Evolutionary conservation across 2,888 invertebrate genomes (phyloP).

Genomic region (Idaea aversata): DNA sequence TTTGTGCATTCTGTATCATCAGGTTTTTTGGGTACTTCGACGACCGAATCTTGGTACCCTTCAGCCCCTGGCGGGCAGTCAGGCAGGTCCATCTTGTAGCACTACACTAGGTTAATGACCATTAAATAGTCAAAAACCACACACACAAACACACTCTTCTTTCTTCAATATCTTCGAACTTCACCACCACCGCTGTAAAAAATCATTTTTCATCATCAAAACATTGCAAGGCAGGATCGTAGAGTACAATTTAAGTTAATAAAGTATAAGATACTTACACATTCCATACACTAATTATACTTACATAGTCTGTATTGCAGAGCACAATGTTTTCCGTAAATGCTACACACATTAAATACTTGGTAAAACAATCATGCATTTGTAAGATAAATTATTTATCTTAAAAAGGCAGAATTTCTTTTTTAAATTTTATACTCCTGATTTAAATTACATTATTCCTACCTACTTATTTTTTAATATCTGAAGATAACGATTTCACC

Average conservation of each 20-base stretch:
- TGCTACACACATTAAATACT: background rate
- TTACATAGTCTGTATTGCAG: background rate
- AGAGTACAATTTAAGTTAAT: constrained; percentile 3
- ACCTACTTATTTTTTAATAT: background rate
- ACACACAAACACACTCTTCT: constrained; percentile 46
- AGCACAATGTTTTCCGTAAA: background rate
- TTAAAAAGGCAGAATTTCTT: background rate
- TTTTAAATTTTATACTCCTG: background rate
- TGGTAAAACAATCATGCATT: background rate
- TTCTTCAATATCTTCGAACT: constrained; percentile 35
- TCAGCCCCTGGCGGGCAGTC: constrained; percentile 75
- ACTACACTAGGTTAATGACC: constrained; percentile 76
- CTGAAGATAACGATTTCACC: too few relatives aligned
- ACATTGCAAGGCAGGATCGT: background rate
- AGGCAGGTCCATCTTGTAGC: constrained; percentile 71
- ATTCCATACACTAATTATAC: background rate
- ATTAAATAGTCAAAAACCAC: constrained; percentile 58
- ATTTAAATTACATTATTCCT: background rate
- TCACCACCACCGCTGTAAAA: constrained; percentile 50
- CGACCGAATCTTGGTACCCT: constrained; percentile 70
- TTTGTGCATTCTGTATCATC: constrained; percentile 59
- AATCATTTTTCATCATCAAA: constrained; percentile 40
- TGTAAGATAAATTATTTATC: background rate
- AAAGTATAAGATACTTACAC: constrained; percentile 4
- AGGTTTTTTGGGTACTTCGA: constrained; percentile 61